phyloP scores from a whole-genome alignment of 64 coral and sea anemone species.

The Trachythela sp. region DNA sequence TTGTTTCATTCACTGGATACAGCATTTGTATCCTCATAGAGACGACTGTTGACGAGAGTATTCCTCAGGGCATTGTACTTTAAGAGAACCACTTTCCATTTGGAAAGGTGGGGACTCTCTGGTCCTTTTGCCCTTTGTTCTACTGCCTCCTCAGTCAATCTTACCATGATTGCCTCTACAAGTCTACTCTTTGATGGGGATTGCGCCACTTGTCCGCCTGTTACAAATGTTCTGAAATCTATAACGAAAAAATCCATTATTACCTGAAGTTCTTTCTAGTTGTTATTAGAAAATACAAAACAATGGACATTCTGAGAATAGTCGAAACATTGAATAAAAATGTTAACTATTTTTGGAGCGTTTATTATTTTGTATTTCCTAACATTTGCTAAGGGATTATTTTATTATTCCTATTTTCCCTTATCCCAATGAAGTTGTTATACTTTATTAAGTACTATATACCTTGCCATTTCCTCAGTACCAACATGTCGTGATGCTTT shows the following conservation, averaged over 20 bases:
- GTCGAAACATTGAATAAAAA: too few relatives aligned
- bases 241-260: background rate
- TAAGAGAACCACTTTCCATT: background rate
- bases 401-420: too few relatives aligned
- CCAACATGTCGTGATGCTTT: background rate
- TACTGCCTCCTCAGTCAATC: background rate
- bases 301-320: too few relatives aligned
- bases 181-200: background rate
- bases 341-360: background rate
- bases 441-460: background rate
- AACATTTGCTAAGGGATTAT: too few relatives aligned
- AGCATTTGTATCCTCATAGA: background rate
- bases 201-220: background rate
- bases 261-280: too few relatives aligned
- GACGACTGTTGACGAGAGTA: background rate
- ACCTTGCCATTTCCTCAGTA: background rate
- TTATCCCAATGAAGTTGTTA: too few relatives aligned
- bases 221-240: background rate
- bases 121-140: background rate
- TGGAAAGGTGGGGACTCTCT: background rate
- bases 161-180: background rate
- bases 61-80: background rate
- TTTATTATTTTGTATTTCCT: background rate
- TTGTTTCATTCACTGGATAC: background rate
- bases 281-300: too few relatives aligned